Conservation (phyloP, 2,113 vertebrate species). For the Scortum barcoo region DNA sequence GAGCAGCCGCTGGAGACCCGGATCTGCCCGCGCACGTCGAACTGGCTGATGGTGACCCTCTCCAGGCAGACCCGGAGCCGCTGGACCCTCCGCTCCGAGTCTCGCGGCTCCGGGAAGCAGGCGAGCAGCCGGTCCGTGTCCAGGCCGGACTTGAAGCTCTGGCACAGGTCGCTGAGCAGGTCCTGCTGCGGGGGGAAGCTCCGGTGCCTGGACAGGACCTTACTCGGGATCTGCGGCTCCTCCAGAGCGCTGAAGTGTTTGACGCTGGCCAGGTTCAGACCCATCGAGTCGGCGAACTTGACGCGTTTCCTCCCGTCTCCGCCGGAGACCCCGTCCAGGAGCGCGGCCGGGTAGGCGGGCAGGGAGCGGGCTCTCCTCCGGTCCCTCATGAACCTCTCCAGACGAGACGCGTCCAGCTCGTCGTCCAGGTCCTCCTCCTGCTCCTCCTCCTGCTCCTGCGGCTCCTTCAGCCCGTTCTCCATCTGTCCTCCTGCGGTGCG, state of each 20-base stretch:
- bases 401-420: slow-evolving; percentile 65
- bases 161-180: slow-evolving; percentile 49
- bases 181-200: slow-evolving; percentile 79
- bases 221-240: slow-evolving; percentile 88
- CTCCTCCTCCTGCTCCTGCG: slow-evolving; percentile 7
- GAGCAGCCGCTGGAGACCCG: slow-evolving; percentile 46
- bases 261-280: slow-evolving; percentile 89
- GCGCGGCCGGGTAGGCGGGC: slow-evolving; percentile 71
- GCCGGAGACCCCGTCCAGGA: slow-evolving; percentile 46
- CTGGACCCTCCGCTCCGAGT: slow-evolving; percentile 71
- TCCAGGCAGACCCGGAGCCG: slow-evolving; percentile 86
- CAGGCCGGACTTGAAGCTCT: slow-evolving; percentile 50
- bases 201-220: slow-evolving; percentile 85
- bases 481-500: background rate
- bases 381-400: slow-evolving; percentile 72
- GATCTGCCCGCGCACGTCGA: slow-evolving; percentile 86
- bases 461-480: slow-evolving; percentile 44
- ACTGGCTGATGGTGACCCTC: slow-evolving; percentile 64
- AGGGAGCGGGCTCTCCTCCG: slow-evolving; percentile 80
- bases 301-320: slow-evolving; percentile 87
- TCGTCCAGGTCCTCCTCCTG: slow-evolving; percentile 70
- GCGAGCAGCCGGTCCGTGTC: slow-evolving; percentile 61
- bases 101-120: slow-evolving; percentile 72
- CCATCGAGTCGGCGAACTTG: slow-evolving; percentile 92
- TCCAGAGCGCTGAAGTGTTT: slow-evolving; percentile 90